A percentile compares a stretch with the other conserved stretches of the same genome.
These are phyloP conservation scores for Miichthys miiuy DNA, from an alignment of 2,797 vertebrate genomes.

Conservation along the genomic window DNA sequence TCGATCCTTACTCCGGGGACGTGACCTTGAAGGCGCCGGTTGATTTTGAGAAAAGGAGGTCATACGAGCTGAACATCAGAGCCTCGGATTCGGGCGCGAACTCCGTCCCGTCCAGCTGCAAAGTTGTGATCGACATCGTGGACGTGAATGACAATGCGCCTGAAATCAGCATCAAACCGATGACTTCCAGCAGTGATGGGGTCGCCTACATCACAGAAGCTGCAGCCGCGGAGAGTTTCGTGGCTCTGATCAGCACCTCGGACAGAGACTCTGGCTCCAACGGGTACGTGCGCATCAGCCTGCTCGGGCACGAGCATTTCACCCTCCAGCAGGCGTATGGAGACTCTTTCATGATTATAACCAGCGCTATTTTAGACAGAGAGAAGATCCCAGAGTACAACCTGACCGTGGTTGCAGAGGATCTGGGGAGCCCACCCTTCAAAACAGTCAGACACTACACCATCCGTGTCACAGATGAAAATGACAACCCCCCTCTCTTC, in stretches of 20 bases:
- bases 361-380: constrained; percentile 81
- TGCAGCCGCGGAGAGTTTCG: constrained; percentile 85
- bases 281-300: constrained; percentile 83
- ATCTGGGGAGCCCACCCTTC: constrained; percentile 83
- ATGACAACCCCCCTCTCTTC: constrained; percentile 86
- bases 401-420: constrained; percentile 84
- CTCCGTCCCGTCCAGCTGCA: constrained; percentile 79
- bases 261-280: constrained; percentile 87
- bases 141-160: constrained; percentile 87
- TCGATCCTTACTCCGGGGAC: constrained; percentile 81
- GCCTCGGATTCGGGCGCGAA: constrained; percentile 79
- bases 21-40: constrained; percentile 80
- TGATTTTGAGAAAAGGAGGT: constrained; percentile 81
- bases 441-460: constrained; percentile 85
- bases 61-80: constrained; percentile 80
- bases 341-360: constrained; percentile 87
- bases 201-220: constrained; percentile 86
- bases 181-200: constrained; percentile 84
- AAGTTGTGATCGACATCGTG: constrained; percentile 78
- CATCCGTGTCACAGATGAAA: constrained; percentile 86
- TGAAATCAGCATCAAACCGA: constrained; percentile 84
- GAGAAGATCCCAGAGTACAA: constrained; percentile 87
- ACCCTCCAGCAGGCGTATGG: constrained; percentile 86
- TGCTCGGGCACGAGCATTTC: constrained; percentile 88
- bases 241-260: constrained; percentile 88